Evolutionary conservation across 2,113 vertebrate species (phyloP), one percentile per base, ranked within the genome.

Genomic region (Atlantisia rogersi): DNA sequence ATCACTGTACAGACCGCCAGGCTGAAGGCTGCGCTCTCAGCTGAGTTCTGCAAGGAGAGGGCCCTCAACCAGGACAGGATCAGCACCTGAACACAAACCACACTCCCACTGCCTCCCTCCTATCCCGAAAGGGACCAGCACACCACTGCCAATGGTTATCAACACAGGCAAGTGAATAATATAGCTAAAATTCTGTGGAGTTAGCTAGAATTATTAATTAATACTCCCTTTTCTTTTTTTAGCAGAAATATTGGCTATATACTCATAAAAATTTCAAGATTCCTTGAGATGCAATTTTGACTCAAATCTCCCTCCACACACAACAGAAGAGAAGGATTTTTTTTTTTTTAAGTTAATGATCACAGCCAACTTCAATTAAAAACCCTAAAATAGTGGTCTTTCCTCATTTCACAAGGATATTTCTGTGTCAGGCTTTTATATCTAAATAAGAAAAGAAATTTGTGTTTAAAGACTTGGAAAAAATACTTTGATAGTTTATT

Each of bases 1-100:
- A 1, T 0, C 63, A 7, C 68, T 56, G 12, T 0, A 14, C 0
- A 20, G 21, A 35, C 1, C 53, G 5, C 73, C 2, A 2, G 0
- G 35, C 65, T 59, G 31, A 31, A 46, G 63, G 35, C 64, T 62
- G 15, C 6, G 1, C 25, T 6, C 50, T 28, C 60, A 15, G 19
- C 21, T 1, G 3, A 12, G 29, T 9, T 35, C n/a, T 26, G 44
- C 52, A 9, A 24, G 40, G 10, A 52, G 28, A 46, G 5, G 32
- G 28, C 10, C 25, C 48, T 42, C 58, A 17, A 1, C 11, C 53
- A 56, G 31, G 44, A 3, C 20, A 64, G 53, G 7, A 53, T 8
- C 82, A 48, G 64, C 22, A 37, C 4, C 25, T 2, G 6, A 62
- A 29, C 24, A 26, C 32, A 50, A 58, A 25, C 35, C 17, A 4